These are phyloP conservation scores for Dunckerocampus dactyliophorus DNA, from an alignment of 2,113 vertebrate genomes.

Conservation along the genomic window DNA sequence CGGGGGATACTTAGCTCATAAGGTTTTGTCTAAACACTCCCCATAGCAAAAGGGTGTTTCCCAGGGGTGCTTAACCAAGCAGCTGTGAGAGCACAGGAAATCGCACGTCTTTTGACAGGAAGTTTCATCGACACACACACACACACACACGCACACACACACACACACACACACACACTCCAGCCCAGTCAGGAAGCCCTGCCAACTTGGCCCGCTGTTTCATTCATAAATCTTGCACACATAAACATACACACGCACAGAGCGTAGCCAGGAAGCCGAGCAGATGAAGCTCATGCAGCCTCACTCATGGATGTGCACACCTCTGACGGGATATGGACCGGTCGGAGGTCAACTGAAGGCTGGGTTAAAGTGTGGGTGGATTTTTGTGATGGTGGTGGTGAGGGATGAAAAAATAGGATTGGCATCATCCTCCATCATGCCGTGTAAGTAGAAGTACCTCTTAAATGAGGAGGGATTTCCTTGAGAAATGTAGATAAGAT, in stretches of 20 bases:
- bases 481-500: slow-evolving; percentile 32
- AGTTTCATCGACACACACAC: slow-evolving; percentile 41
- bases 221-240: slow-evolving; percentile 59
- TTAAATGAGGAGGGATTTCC: slow-evolving; percentile 31
- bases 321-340: slow-evolving; percentile 43
- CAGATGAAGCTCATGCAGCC: slow-evolving; percentile 12
- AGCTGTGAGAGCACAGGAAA: slow-evolving; percentile 54
- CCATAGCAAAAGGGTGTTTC: slow-evolving; percentile 35
- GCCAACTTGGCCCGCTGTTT: slow-evolving; percentile 30
- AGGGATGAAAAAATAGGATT: slow-evolving; percentile 12
- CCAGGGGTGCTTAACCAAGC: slow-evolving; percentile 31
- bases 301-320: slow-evolving; percentile 21
- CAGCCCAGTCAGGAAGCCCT: slow-evolving; percentile 49
- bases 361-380: slow-evolving; percentile 23
- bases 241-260: slow-evolving; percentile 16
- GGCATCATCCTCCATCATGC: slow-evolving; percentile 31
- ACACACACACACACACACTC: slow-evolving; percentile 15
- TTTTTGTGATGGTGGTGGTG: slow-evolving; percentile 7
- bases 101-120: slow-evolving; percentile 63
- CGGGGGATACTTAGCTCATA: slow-evolving; percentile 4
- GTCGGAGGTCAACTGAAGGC: slow-evolving; percentile 30
- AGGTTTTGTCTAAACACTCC: slow-evolving; percentile 14
- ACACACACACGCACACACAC: slow-evolving; percentile 9
- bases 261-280: slow-evolving; percentile 13
- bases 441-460: slow-evolving; percentile 11